phyloP scores from a whole-genome alignment of 1,140 invertebrate genomes.

The Drosophila lacertosa region DNA sequence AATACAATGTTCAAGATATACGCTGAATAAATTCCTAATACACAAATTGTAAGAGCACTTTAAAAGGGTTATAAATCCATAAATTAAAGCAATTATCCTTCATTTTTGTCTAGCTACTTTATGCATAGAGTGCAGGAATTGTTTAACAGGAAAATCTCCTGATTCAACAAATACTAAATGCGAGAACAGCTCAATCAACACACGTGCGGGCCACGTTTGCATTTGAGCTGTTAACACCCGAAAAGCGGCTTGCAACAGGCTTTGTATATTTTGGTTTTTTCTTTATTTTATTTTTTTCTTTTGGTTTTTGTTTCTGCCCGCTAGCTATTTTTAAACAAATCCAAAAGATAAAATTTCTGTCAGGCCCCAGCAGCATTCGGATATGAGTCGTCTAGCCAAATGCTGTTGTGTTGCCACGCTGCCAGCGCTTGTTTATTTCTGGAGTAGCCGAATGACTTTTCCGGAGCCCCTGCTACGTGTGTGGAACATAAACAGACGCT shows the following conservation, averaged over 20 bases:
- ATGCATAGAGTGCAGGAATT: neutral
- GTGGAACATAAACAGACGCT: slow-evolving; percentile 66
- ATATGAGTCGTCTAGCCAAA: slow-evolving; percentile 24
- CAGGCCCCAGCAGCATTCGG: slow-evolving; percentile 35
- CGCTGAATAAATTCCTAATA: neutral
- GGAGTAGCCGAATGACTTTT: slow-evolving; percentile 80
- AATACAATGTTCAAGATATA: neutral
- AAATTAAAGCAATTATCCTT: neutral
- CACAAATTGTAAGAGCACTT: slow-evolving; percentile 8
- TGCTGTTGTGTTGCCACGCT: slow-evolving; percentile 39
- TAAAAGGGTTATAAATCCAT: neutral
- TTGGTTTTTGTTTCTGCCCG: slow-evolving; percentile 28
- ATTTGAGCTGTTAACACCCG: slow-evolving; percentile 13
- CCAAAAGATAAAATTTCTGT: slow-evolving; percentile 60
- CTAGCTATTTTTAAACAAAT: slow-evolving; percentile 67
- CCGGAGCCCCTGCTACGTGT: slow-evolving; percentile 68
- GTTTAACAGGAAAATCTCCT: neutral
- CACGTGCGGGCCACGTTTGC: slow-evolving; percentile 3
- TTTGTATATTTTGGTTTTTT: slow-evolving; percentile 12
- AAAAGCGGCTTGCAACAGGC: slow-evolving; percentile 15
- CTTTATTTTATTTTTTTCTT: slow-evolving; percentile 1
- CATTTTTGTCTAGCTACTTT: no score
- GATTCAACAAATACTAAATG: neutral
- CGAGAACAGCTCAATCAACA: slow-evolving; percentile 56
- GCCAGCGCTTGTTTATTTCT: slow-evolving; percentile 71